Conservation (phyloP, 2,113 vertebrate genomes). For the Bujurquina vittata region DNA sequence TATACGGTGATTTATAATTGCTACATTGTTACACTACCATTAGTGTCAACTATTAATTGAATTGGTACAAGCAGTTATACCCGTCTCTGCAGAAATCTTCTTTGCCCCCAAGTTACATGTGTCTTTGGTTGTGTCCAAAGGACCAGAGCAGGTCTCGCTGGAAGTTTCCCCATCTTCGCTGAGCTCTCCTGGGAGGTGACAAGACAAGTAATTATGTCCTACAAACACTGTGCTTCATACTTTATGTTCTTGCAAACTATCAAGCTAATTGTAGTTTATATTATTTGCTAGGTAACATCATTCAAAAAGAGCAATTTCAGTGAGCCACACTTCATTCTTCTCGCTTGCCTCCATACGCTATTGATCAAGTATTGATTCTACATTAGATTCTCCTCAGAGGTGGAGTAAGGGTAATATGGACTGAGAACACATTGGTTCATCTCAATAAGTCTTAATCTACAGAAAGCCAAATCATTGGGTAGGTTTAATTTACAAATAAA, state of each 20-base stretch:
- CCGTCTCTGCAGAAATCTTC: conserved; percentile 84
- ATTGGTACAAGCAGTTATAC: conserved; percentile 60
- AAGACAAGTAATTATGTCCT: conserved; percentile 40
- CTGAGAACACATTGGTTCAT: conserved; percentile 65
- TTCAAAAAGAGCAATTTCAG: conserved; percentile 61
- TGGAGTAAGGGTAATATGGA: conserved; percentile 75
- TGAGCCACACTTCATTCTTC: conserved; percentile 68
- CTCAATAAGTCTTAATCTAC: conserved; percentile 68
- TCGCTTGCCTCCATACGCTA: conserved; percentile 66
- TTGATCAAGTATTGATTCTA: conserved; percentile 82
- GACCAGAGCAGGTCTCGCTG: conserved; percentile 82
- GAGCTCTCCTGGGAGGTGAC: conserved; percentile 84
- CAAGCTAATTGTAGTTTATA: conserved; percentile 40
- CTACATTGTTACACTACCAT: neutral
- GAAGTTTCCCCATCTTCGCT: conserved; percentile 88
- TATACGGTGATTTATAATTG: neutral
- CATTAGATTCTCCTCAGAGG: conserved; percentile 81
- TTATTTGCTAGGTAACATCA: conserved; percentile 50
- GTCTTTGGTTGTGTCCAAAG: conserved; percentile 90
- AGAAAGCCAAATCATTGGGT: conserved; percentile 45
- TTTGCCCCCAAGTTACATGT: conserved; percentile 81
- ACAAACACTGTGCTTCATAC: conserved; percentile 38
- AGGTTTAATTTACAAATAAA: conserved; percentile 47
- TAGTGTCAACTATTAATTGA: neutral
- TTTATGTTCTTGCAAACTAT: conserved; percentile 40